Evolutionary conservation across 2,113 vertebrate genomes (phyloP).

Genomic region (Nerophis lumbriciformis): DNA sequence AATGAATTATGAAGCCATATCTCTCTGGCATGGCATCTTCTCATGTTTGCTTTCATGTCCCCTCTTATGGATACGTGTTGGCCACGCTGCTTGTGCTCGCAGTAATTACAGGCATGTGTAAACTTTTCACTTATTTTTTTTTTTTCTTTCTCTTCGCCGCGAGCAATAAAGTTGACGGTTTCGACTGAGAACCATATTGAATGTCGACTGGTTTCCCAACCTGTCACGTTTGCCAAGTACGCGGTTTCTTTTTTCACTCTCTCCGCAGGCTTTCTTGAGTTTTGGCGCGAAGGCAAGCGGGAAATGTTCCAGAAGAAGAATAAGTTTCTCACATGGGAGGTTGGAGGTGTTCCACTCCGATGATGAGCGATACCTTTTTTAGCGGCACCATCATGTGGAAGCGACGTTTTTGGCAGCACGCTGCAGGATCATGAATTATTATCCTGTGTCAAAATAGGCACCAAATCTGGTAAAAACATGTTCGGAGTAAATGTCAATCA

Average conservation of each 20-base stretch:
- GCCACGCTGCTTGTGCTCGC: slow-evolving; percentile 61
- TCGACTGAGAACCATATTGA: slow-evolving; percentile 64
- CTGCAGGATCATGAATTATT: too few species aligned
- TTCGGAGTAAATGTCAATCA: too few species aligned
- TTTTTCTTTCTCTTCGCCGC: slow-evolving; percentile 36
- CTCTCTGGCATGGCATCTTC: slow-evolving; percentile 39
- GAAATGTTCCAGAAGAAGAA: slow-evolving; percentile 53
- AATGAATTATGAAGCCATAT: slow-evolving; percentile 58
- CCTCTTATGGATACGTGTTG: slow-evolving; percentile 52
- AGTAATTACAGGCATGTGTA: slow-evolving; percentile 65
- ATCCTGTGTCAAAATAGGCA: too few species aligned
- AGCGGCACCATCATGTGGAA: too few species aligned
- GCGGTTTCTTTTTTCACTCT: slow-evolving; percentile 45
- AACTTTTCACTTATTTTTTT: slow-evolving; percentile 27
- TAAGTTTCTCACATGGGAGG: slow-evolving; percentile 49
- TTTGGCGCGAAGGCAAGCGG: slow-evolving; percentile 49
- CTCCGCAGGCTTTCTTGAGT: slow-evolving; percentile 34
- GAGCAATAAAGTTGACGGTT: slow-evolving; percentile 59
- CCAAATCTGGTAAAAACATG: too few species aligned
- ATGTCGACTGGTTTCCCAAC: slow-evolving; percentile 61
- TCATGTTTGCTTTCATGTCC: slow-evolving; percentile 59
- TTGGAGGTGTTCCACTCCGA: too few species aligned
- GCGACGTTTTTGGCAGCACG: too few species aligned
- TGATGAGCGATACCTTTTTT: too few species aligned
- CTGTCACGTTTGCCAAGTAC: slow-evolving; percentile 61